Conservation (phyloP, 2,113 vertebrate species). For the Peromyscus californicus region DNA sequence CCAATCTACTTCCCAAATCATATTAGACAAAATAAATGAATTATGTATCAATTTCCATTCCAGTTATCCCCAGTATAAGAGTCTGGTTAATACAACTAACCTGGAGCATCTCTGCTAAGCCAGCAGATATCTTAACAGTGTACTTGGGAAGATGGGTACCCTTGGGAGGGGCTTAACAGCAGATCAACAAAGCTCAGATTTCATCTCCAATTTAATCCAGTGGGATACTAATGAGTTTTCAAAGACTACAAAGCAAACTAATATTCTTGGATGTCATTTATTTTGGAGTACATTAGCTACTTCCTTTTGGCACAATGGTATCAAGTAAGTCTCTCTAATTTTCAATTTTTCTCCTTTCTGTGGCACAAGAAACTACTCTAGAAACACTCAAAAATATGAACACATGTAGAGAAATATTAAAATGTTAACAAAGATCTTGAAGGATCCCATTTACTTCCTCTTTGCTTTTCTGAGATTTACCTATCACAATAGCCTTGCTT, state of each 20-base stretch:
- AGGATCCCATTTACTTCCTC: constrained; percentile 13
- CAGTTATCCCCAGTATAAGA: neutral
- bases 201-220: constrained; percentile 34
- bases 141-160: neutral
- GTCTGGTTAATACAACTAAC: neutral
- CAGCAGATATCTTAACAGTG: constrained; percentile 16
- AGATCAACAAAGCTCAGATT: constrained; percentile 24
- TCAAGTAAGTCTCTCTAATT: constrained; percentile 14
- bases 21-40: constrained; percentile 11
- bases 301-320: constrained; percentile 62
- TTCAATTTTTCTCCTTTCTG: constrained; percentile 44
- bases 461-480: constrained; percentile 23
- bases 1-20: constrained; percentile 51
- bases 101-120: neutral
- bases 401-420: neutral
- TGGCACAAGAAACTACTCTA: constrained; percentile 37
- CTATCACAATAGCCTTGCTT: neutral
- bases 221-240: constrained; percentile 56
- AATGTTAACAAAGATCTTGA: neutral
- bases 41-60: neutral
- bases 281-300: constrained; percentile 33
- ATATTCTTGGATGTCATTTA: constrained; percentile 47
- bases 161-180: neutral
- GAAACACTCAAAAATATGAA: constrained; percentile 40
- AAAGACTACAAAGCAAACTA: constrained; percentile 64